These are phyloP conservation scores for Mormyrops attenuatus DNA, from an alignment of 2,797 vertebrate species.

Conservation along the genomic window DNA sequence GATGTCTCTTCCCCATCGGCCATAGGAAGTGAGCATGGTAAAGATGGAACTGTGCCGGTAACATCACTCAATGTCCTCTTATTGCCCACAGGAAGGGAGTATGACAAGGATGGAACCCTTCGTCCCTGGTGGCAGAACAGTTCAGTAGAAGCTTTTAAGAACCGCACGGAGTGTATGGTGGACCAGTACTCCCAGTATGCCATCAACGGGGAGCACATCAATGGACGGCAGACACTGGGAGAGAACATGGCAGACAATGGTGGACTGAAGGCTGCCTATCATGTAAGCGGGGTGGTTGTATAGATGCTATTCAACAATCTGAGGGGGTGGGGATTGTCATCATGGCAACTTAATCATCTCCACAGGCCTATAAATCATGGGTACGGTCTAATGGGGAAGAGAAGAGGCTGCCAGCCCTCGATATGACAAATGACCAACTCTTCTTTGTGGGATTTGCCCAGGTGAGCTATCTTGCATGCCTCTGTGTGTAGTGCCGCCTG, in stretches of 20 bases:
- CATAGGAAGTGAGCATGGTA: not conserved
- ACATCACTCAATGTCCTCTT: not conserved
- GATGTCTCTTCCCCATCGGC: not conserved
- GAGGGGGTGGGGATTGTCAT: not conserved
- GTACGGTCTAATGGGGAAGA: constrained; percentile 78
- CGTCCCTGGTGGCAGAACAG: constrained; percentile 94
- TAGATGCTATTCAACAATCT: not conserved
- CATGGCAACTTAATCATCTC: not conserved
- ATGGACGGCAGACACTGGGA: constrained; percentile 88
- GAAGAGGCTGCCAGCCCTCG: constrained; percentile 80
- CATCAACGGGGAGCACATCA: constrained; percentile 83
- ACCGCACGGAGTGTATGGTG: constrained; percentile 85
- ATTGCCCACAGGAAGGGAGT: constrained; percentile 75
- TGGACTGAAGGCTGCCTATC: constrained; percentile 90
- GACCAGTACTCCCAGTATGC: constrained; percentile 81
- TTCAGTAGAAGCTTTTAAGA: constrained; percentile 83
- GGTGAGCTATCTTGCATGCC: constrained; percentile 52
- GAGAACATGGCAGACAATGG: constrained; percentile 97
- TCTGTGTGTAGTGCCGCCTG: not conserved
- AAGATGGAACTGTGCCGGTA: not conserved
- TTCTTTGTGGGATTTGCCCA: constrained; percentile 97
- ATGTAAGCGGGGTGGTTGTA: constrained; percentile 58
- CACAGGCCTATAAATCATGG: constrained; percentile 84
- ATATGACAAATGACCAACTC: constrained; percentile 88
- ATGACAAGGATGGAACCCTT: constrained; percentile 91